phyloP scores from a whole-genome alignment of 2,888 invertebrate species.

The Agrotis puta region DNA sequence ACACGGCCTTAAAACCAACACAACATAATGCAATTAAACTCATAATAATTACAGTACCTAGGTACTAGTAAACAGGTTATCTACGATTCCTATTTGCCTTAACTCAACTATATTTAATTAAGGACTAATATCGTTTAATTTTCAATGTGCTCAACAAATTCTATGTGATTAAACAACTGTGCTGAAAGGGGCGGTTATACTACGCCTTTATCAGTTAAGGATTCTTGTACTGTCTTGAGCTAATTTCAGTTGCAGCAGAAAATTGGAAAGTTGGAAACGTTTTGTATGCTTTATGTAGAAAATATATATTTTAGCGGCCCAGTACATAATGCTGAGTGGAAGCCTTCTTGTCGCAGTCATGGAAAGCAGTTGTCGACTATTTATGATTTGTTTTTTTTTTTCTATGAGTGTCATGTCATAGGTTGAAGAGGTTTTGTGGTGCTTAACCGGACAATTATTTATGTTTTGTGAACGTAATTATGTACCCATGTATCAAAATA shows the following conservation, averaged over 20 bases:
- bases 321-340: too few relatives aligned
- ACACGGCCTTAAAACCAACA: constrained; percentile 26
- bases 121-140: constrained; percentile 68
- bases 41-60: constrained; percentile 28
- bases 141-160: constrained; percentile 72
- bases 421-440: too few relatives aligned
- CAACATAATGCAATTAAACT: constrained; percentile 43
- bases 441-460: too few relatives aligned
- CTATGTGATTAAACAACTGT: constrained; percentile 67
- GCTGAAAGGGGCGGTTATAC: constrained; percentile 48
- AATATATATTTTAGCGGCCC: too few relatives aligned
- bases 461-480: too few relatives aligned
- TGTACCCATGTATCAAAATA: too few relatives aligned
- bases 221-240: constrained; percentile 29
- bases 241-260: constrained; percentile 21
- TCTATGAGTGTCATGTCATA: too few relatives aligned
- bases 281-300: background rate
- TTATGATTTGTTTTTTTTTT: too few relatives aligned
- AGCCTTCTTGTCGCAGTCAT: too few relatives aligned
- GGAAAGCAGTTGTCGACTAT: too few relatives aligned
- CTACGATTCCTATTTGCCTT: constrained; percentile 44
- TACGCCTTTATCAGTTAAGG: constrained; percentile 58
- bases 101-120: constrained; percentile 67
- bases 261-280: constrained; percentile 1
- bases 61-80: constrained; percentile 28